Conservation (phyloP, 2,113 vertebrate species). For the Oryzias woworae region DNA sequence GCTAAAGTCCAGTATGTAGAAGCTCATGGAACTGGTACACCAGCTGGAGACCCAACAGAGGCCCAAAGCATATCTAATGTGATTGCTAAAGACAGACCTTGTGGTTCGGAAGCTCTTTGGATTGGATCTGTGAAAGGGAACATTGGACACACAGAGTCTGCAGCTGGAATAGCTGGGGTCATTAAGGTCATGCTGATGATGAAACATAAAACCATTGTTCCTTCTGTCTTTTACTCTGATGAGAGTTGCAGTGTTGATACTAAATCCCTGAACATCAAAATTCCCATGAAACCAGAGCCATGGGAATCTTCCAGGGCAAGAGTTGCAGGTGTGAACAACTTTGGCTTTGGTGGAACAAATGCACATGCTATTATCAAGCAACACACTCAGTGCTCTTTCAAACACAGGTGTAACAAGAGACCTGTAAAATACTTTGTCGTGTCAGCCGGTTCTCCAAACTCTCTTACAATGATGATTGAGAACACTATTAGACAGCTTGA, state of each 20-base stretch:
- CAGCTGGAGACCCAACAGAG: slow-evolving; percentile 81
- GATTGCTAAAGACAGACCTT: slow-evolving; percentile 75
- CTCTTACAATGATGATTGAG: slow-evolving; percentile 69
- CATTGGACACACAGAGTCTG: slow-evolving; percentile 85
- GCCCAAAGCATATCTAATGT: slow-evolving; percentile 79
- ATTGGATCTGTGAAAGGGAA: slow-evolving; percentile 89
- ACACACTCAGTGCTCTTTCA: slow-evolving; percentile 54
- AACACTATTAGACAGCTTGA: slow-evolving; percentile 73
- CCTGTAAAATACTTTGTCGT: slow-evolving; percentile 76
- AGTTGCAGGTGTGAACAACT: slow-evolving; percentile 84
- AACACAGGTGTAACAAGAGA: slow-evolving; percentile 33
- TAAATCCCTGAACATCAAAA: slow-evolving; percentile 73
- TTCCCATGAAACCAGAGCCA: slow-evolving; percentile 73
- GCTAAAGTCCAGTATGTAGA: slow-evolving; percentile 83
- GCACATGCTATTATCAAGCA: slow-evolving; percentile 82
- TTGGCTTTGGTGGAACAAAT: slow-evolving; percentile 88
- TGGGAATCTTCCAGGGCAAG: slow-evolving; percentile 75
- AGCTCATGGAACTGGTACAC: slow-evolving; percentile 85
- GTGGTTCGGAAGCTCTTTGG: slow-evolving; percentile 57
- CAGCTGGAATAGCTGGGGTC: slow-evolving; percentile 81
- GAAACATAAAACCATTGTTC: slow-evolving; percentile 82
- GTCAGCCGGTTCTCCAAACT: slow-evolving; percentile 81
- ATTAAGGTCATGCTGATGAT: slow-evolving; percentile 90
- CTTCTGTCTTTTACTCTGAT: slow-evolving; percentile 81
- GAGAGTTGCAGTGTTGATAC: slow-evolving; percentile 72